Evolutionary conservation across 2,888 invertebrate genomes (phyloP).

Genomic region (Phania funesta): DNA sequence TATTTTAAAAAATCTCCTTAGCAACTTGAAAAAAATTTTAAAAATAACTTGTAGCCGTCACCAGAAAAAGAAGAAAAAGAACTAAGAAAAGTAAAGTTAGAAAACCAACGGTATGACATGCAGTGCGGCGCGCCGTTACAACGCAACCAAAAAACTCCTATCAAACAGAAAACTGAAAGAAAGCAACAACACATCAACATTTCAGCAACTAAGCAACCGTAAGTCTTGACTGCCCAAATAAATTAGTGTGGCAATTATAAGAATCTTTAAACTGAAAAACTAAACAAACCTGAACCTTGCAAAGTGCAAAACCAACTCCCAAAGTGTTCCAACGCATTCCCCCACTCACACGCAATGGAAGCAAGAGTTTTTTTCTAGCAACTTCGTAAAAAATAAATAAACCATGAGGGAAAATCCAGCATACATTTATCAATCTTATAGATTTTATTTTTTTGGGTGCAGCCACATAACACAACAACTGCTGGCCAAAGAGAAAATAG

Average conservation of each 20-base stretch:
- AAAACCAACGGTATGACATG: slow-evolving; percentile 29
- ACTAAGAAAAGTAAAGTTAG: neutral
- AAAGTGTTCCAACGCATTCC: slow-evolving; percentile 1
- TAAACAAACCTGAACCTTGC: slow-evolving; percentile 40
- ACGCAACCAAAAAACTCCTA: slow-evolving; percentile 30
- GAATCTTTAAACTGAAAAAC: slow-evolving; percentile 44
- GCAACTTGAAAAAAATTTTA: slow-evolving; percentile 47
- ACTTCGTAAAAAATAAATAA: slow-evolving; percentile 40
- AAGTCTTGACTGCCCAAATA: slow-evolving; percentile 64
- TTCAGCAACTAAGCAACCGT: slow-evolving; percentile 27
- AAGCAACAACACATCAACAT: neutral
- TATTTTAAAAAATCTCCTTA: slow-evolving; percentile 37
- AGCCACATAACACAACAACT: neutral
- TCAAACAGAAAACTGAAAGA: neutral
- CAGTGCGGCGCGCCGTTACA: slow-evolving; percentile 7
- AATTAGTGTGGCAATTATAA: slow-evolving; percentile 62
- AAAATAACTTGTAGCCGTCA: neutral
- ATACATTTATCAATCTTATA: slow-evolving; percentile 40
- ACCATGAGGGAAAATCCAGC: slow-evolving; percentile 16
- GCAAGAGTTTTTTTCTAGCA: slow-evolving; percentile 62
- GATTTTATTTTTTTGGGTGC: slow-evolving; percentile 38
- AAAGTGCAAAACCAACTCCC: slow-evolving; percentile 20
- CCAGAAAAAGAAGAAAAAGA: neutral
- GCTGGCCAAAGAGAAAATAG: neutral
- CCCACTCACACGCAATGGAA: slow-evolving; percentile 39